Conservation (phyloP, 2,888 invertebrate species). For the Lepidocyrtoides sp. region DNA sequence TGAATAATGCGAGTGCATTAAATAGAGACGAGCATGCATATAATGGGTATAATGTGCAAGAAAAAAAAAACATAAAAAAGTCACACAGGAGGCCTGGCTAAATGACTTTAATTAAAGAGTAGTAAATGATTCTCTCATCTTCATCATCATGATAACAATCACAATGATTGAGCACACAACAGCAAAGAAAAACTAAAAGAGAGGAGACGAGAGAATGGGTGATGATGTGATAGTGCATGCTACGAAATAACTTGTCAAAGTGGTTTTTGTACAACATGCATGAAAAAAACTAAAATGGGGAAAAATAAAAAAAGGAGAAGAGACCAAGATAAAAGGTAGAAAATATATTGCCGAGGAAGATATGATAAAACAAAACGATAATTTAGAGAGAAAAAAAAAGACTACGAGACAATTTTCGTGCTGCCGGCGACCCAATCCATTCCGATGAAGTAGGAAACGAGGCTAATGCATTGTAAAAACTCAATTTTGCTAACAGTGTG, state of each 20-base stretch:
- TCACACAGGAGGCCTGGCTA: conserved; percentile 40
- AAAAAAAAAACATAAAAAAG: not conserved
- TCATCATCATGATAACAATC: not conserved
- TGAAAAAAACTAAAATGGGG: not conserved
- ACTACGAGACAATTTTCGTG: conserved; percentile 51
- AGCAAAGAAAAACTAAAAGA: not conserved
- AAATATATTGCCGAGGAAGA: not conserved
- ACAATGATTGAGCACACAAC: conserved; percentile 9
- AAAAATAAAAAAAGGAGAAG: not conserved
- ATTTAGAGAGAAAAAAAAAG: conserved; percentile 26
- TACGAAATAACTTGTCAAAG: conserved; percentile 4
- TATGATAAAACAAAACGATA: not conserved
- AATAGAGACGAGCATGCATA: conserved; percentile 17
- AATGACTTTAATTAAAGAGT: conserved; percentile 63
- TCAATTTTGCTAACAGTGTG: conserved; percentile 22
- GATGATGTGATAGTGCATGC: not conserved
- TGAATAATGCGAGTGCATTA: conserved; percentile 4
- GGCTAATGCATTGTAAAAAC: conserved; percentile 65
- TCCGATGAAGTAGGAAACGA: conserved; percentile 57
- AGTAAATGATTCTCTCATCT: conserved; percentile 26
- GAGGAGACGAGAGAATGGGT: not conserved
- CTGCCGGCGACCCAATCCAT: conserved; percentile 64
- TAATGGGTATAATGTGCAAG: too few relatives aligned
- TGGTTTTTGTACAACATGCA: conserved; percentile 37
- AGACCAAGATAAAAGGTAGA: conserved; percentile 43